Evolutionary conservation across 2,888 invertebrate genomes (phyloP).

Genomic region (Cryptus armator): DNA sequence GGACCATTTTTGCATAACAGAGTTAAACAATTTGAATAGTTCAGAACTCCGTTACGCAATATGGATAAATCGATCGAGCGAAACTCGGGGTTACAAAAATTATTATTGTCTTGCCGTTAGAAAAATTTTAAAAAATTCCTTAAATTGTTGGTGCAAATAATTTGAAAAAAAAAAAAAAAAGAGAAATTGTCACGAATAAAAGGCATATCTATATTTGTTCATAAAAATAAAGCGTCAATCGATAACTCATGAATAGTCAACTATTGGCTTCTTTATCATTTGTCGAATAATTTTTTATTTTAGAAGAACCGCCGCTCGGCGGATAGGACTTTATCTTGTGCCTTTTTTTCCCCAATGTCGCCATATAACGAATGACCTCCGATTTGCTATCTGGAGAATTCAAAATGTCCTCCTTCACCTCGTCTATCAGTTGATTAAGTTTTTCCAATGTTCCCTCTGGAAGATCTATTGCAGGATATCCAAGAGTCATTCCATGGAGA

Average conservation of each 20-base stretch:
- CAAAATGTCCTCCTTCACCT: constrained; percentile 73
- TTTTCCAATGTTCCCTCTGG: constrained; percentile 68
- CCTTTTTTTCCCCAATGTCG: constrained; percentile 27
- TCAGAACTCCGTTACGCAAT: not conserved
- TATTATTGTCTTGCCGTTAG: constrained; percentile 42
- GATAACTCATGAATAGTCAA: not conserved
- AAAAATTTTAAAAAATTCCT: constrained; percentile 16
- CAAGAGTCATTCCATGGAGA: constrained; percentile 75
- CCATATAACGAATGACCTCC: constrained; percentile 49
- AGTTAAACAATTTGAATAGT: not conserved
- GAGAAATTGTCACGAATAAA: constrained; percentile 50
- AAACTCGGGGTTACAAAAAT: constrained; percentile 33
- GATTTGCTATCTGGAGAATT: constrained; percentile 57
- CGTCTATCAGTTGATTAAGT: constrained; percentile 71
- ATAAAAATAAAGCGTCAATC: constrained; percentile 37
- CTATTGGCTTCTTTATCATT: not conserved
- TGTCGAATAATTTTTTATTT: not conserved
- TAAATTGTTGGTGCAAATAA: constrained; percentile 44
- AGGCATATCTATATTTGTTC: constrained; percentile 58
- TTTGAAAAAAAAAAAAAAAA: not conserved
- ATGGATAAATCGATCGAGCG: not conserved
- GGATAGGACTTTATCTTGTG: constrained; percentile 50
- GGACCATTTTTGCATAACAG: not conserved
- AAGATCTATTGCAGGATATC: constrained; percentile 69
- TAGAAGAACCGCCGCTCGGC: constrained; percentile 3